phyloP scores from a whole-genome alignment of 2,797 vertebrate genomes.

The Mareca penelope region DNA sequence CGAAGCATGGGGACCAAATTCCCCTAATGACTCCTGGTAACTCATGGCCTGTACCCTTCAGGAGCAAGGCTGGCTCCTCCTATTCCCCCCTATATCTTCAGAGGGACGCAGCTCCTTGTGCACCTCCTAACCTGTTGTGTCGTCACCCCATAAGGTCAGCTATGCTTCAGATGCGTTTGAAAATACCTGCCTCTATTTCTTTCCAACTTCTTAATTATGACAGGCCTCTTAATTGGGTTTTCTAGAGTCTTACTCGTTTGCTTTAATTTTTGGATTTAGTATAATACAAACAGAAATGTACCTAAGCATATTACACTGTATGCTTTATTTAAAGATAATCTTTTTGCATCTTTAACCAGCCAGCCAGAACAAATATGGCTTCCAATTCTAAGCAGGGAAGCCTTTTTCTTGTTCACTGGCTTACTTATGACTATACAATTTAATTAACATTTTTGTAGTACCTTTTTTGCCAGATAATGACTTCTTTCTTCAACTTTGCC shows the following conservation, averaged over 20 bases:
- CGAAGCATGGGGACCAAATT: rapidly evolving
- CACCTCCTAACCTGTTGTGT: not conserved
- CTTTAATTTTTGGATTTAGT: not conserved
- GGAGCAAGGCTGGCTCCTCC: not conserved
- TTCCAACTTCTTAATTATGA: not conserved
- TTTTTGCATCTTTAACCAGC: conserved; percentile 34
- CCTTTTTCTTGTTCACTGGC: conserved; percentile 45
- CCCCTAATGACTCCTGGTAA: rapidly evolving
- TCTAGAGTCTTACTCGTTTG: not conserved
- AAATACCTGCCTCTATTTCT: not conserved
- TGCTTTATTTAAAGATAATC: conserved; percentile 50
- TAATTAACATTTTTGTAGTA: conserved; percentile 83
- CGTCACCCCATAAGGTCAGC: rapidly evolving
- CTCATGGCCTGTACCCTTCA: rapidly evolving
- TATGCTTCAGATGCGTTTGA: not conserved
- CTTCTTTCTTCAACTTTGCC: conserved; percentile 64
- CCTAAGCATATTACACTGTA: not conserved
- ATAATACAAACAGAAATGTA: not conserved
- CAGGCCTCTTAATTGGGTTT: not conserved
- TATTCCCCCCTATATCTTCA: no score
- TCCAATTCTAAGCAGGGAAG: conserved; percentile 54
- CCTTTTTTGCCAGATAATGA: conserved; percentile 75
- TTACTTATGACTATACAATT: conserved; percentile 66
- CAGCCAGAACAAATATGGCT: conserved; percentile 47
- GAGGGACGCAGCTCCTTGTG: not conserved